Conservation (phyloP, 2,113 vertebrate genomes). For the Gymnogyps californianus region DNA sequence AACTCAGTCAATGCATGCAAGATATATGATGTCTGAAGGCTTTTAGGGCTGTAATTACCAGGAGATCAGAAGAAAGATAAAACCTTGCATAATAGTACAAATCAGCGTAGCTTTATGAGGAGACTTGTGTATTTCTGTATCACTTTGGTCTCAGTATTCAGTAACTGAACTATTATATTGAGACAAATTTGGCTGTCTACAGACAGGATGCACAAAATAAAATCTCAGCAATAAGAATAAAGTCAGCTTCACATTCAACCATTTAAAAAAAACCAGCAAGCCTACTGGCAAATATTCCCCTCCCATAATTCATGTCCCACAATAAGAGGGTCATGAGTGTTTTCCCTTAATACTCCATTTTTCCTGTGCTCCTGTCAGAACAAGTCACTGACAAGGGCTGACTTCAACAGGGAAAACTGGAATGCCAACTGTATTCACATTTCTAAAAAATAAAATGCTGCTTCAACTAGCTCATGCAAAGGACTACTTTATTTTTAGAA, state of each 20-base stretch:
- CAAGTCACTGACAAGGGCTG: not conserved
- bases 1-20: not conserved
- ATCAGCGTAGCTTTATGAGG: not conserved
- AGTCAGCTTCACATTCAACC: not conserved
- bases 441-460: not conserved
- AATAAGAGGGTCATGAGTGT: not conserved
- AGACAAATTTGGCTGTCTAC: not conserved
- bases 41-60: not conserved
- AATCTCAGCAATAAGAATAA: not conserved
- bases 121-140: not conserved
- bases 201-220: not conserved
- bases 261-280: accelerated
- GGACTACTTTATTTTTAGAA: not conserved
- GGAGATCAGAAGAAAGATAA: not conserved
- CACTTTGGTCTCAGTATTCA: not conserved
- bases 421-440: not conserved
- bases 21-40: not conserved
- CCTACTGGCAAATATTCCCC: not conserved
- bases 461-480: not conserved
- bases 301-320: not conserved
- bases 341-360: not conserved
- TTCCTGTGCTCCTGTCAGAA: not conserved
- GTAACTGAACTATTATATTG: not conserved
- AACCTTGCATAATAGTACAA: not conserved
- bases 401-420: not conserved